Evolutionary conservation across 2,113 vertebrate genomes (phyloP).

Genomic region (Etheostoma spectabile): DNA sequence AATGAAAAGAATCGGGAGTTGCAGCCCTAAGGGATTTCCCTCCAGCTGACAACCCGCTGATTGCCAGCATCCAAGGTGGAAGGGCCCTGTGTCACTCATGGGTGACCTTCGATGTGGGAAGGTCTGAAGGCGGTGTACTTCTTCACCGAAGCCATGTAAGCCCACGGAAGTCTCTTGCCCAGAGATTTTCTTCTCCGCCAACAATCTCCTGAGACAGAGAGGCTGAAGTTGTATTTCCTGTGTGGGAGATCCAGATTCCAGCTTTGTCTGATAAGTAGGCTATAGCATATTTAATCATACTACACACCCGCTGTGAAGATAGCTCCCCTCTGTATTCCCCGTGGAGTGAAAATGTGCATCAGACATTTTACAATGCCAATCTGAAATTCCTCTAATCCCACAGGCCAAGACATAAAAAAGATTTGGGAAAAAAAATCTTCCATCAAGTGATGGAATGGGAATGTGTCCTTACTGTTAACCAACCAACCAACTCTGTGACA

Average conservation of each 20-base stretch:
- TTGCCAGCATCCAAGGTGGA: conserved; percentile 17
- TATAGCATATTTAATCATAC: conserved; percentile 10
- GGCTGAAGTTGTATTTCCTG: conserved; percentile 55
- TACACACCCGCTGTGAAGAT: background rate
- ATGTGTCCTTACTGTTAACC: background rate
- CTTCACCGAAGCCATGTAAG: conserved; percentile 33
- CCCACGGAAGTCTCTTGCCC: conserved; percentile 51
- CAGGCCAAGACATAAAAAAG: background rate
- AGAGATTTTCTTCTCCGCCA: conserved; percentile 31
- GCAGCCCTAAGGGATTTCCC: background rate
- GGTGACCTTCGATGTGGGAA: background rate
- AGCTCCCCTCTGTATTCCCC: background rate
- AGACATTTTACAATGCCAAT: background rate
- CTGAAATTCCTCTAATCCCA: background rate
- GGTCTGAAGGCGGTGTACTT: conserved; percentile 34
- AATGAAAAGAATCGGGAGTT: too few species aligned
- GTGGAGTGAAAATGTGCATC: conserved; percentile 1
- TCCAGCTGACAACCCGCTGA: background rate
- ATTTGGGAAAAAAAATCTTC: background rate
- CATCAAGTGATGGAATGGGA: background rate
- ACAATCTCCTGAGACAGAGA: conserved; percentile 36
- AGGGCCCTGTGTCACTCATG: background rate
- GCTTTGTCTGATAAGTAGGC: conserved; percentile 26
- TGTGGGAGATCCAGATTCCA: conserved; percentile 47
- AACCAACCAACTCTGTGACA: conserved; percentile 11